Base-by-base conservation (phyloP, 2,888 invertebrate genomes). In the Oscheius sp. region DNA sequence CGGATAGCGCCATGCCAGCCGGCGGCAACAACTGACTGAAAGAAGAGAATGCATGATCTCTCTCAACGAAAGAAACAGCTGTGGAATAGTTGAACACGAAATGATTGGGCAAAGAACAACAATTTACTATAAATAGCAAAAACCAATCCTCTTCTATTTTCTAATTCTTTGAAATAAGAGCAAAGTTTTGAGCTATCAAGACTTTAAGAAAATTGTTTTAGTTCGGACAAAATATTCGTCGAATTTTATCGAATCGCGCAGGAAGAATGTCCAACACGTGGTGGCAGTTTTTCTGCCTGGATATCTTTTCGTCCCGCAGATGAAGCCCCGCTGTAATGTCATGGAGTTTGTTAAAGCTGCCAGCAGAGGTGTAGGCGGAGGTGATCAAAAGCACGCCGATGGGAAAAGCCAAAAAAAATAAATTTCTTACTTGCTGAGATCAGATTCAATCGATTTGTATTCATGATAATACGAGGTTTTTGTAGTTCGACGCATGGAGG, bases 351-450 rank as follows among this genome's bases (percentile, higher is more conserved):
- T 61, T 58, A 45, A 45, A 42, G 29, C 61, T 61, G 61, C 45
- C 61, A 45, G 61, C 61, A 42, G 45, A 61, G 45, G 61, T 61
- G 61, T 61, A 61, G 61, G 61, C 61, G 61, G 61, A 45, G 61
- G 61, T 61, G 61, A 61, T 61, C 61, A 61, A 61, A 61, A 61
- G 29, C 61, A n/a, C 25, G 27, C 33, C 31, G 55, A 4, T 55
- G 27, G 17, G 20, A 61, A 39, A 42, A 15, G 10, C n/a, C 42
- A 25, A 61, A 61, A 48, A 48, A 37, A 37, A 37, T 15, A 37
- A 37, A 37, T 15, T 37, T 10, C 37, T 15, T 37, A 37, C 37
- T 15, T 37, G 15, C 15, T n/a, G n/a, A n/a, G n/a, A n/a, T n/a
- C n/a, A n/a, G n/a, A n/a, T n/a, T n/a, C n/a, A n/a, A n/a, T n/a